Evolutionary conservation across 2,113 vertebrate genomes (phyloP), one percentile per base, ranked within the genome.

Genomic region (Calonectris borealis): DNA sequence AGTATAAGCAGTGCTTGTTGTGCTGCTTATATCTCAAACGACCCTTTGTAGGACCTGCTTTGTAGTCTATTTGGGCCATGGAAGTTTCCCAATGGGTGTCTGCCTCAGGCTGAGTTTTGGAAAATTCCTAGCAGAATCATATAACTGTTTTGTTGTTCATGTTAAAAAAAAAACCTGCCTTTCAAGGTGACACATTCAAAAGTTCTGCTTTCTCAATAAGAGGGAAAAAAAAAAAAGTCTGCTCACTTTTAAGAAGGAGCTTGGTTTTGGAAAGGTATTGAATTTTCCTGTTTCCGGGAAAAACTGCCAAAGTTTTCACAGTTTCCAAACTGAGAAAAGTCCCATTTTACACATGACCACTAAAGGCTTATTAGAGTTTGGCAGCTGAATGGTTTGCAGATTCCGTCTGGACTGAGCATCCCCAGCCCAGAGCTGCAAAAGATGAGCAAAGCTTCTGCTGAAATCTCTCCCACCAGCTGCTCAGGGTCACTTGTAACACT

Each of bases 381-480:
- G 95, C 84, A 96, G 34, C 31, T 61, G 40, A 96, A 92, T 32
- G 44, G 40, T 65, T 93, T 95, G 38, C 48, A 79, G 48, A 91
- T 91, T 96, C 92, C 92, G 91, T 94, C 86, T 96, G 92, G 76
- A 82, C 83, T 52, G 83, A 95, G 86, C 75, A 83, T 88, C 75
- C 55, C 71, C 66, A 90, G 82, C 71, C 71, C 82, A 91, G 69
- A 88, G 44, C 51, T 16, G 3, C 62, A 92, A 90, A 90, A 55
- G 55, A 7, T 77, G 78, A 90, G 29, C 24, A 87, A 82, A 93
- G 58, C 87, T 90, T 81, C 90, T 86, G 68, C 46, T 0, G 9
- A 88, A 92, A 93, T 86, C 69, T 92, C 76, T 86, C 83, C 90
- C 83, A 96, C 90, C 92, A 95, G 92, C 95, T 97, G 96, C 64